phyloP scores from a whole-genome alignment of 2,113 vertebrate genomes.

The Naja naja region DNA sequence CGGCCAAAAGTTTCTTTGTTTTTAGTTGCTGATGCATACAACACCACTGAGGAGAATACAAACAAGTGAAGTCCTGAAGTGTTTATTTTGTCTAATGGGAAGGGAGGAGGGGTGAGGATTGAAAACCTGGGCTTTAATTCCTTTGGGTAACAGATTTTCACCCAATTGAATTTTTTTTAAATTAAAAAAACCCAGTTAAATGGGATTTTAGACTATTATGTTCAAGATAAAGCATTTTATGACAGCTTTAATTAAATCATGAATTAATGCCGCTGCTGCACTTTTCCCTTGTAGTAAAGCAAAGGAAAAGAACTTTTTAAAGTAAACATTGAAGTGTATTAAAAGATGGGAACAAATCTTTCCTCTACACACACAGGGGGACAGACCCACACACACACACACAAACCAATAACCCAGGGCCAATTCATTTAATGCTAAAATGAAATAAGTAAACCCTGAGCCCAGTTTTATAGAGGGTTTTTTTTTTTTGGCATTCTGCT shows the following conservation, averaged over 20 bases:
- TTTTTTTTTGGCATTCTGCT: constrained; percentile 6
- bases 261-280: constrained; percentile 65
- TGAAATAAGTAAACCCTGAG: constrained; percentile 36
- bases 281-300: constrained; percentile 61
- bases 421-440: constrained; percentile 59
- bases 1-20: constrained; percentile 92
- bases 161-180: constrained; percentile 54
- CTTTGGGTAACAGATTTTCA: constrained; percentile 69
- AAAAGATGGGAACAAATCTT: constrained; percentile 63
- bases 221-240: constrained; percentile 67
- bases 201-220: constrained; percentile 66
- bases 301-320: constrained; percentile 63
- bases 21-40: constrained; percentile 92
- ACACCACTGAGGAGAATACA: constrained; percentile 85
- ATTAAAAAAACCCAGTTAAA: constrained; percentile 11
- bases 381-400: background rate
- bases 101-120: constrained; percentile 71
- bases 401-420: constrained; percentile 44
- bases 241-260: constrained; percentile 67
- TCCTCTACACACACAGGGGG: constrained; percentile 14
- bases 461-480: constrained; percentile 31
- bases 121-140: constrained; percentile 58
- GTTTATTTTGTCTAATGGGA: constrained; percentile 87
- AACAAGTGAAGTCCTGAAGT: constrained; percentile 86
- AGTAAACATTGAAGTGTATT: constrained; percentile 63